phyloP scores from a whole-genome alignment of 2,888 invertebrate genomes.

The Limenitis camilla region DNA sequence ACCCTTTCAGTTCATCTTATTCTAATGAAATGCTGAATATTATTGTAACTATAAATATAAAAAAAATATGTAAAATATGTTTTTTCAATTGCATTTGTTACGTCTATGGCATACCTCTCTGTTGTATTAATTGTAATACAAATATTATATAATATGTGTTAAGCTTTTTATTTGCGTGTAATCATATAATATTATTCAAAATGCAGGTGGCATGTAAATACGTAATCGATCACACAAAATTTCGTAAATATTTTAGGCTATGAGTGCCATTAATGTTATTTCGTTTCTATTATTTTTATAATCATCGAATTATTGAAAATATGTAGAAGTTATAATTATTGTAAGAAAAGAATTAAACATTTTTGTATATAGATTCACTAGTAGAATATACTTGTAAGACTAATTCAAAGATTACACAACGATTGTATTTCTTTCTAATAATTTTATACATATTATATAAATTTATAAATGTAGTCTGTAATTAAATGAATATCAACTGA shows the following conservation, averaged over 20 bases:
- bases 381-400: constrained; percentile 25
- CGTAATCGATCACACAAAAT: constrained; percentile 14
- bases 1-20: background rate
- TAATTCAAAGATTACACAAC: constrained; percentile 35
- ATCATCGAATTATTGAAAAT: constrained; percentile 32
- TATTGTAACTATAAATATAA: background rate
- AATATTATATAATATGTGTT: background rate
- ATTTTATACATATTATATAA: constrained; percentile 23
- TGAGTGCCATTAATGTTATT: constrained; percentile 66
- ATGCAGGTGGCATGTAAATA: constrained; percentile 14
- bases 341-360: constrained; percentile 9
- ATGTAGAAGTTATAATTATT: constrained; percentile 22
- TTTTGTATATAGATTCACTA: constrained; percentile 27
- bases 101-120: constrained; percentile 13
- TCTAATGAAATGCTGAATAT: background rate
- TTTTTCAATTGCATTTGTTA: constrained; percentile 24
- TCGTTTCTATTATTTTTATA: constrained; percentile 37
- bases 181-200: background rate
- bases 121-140: background rate
- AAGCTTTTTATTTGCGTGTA: background rate
- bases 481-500: constrained; percentile 12
- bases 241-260: constrained; percentile 60
- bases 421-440: constrained; percentile 39
- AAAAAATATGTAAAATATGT: constrained; percentile 11
- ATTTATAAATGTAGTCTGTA: constrained; percentile 27